A percentile compares a stretch with the other conserved stretches of the same genome.
Conservation (phyloP, 2,888 invertebrate species). For the Exocentrus adspersus region DNA sequence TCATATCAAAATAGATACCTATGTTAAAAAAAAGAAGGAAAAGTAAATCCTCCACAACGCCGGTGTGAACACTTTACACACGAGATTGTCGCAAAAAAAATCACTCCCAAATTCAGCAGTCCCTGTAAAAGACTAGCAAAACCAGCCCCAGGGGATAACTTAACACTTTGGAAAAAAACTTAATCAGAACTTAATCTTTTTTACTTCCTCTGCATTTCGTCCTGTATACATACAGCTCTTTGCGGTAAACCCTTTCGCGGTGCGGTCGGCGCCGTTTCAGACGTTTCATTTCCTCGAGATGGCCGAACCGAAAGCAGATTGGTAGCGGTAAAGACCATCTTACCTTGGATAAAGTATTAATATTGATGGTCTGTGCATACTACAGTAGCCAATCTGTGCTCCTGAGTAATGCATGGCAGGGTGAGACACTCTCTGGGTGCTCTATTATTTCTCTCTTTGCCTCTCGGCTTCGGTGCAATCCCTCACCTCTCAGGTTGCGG, state of each 20-base stretch:
- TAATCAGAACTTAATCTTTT: slow-evolving; percentile 8
- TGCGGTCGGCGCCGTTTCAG: slow-evolving; percentile 26
- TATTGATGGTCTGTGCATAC: slow-evolving; percentile 62
- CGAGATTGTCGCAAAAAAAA: no score
- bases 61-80: no score
- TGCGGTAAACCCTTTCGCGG: slow-evolving; percentile 22
- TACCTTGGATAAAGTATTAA: slow-evolving; percentile 55
- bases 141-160: background rate
- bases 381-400: slow-evolving; percentile 61
- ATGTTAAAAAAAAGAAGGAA: no score
- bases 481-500: background rate
- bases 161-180: background rate
- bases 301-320: slow-evolving; percentile 21
- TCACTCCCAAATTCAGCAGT: no score
- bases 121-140: no score
- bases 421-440: slow-evolving; percentile 10
- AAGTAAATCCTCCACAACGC: no score
- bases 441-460: slow-evolving; percentile 9
- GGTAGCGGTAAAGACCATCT: slow-evolving; percentile 29
- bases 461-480: slow-evolving; percentile 15
- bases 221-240: slow-evolving; percentile 13
- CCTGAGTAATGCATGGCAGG: slow-evolving; percentile 58
- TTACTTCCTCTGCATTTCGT: background rate
- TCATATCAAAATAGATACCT: no score
- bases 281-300: slow-evolving; percentile 18